Percentiles rank a stretch among this genome's conserved stretches.
These are phyloP conservation scores for Cheilosia vernalis DNA, from an alignment of 2,888 invertebrate species.

Conservation along the genomic window DNA sequence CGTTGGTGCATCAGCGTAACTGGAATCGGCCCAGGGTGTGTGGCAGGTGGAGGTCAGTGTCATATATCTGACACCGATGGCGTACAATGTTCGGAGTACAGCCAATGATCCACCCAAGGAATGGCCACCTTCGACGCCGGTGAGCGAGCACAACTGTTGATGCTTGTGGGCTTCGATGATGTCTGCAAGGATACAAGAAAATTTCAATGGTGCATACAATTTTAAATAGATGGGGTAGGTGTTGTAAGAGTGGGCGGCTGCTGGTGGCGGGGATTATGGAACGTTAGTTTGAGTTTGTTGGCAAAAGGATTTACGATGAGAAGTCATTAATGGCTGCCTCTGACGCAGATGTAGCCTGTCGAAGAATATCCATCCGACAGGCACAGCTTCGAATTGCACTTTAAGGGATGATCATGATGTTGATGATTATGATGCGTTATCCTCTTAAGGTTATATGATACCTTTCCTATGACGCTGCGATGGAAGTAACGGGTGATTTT, in stretches of 20 bases:
- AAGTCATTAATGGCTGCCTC: background rate
- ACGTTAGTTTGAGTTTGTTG: background rate
- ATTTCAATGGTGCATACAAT: conserved; percentile 10
- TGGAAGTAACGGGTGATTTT: too few relatives aligned
- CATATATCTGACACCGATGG: conserved; percentile 90
- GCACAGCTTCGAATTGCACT: background rate
- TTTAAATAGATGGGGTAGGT: background rate
- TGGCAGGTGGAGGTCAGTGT: conserved; percentile 90
- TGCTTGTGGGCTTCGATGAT: conserved; percentile 87
- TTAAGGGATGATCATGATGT: background rate
- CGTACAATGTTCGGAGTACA: conserved; percentile 88
- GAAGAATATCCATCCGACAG: background rate
- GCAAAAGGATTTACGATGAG: background rate
- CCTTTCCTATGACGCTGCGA: background rate
- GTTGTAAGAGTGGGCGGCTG: background rate
- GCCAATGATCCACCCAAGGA: conserved; percentile 89
- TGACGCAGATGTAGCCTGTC: background rate
- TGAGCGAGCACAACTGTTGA: conserved; percentile 88
- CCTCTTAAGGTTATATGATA: background rate
- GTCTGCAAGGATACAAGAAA: conserved; percentile 83
- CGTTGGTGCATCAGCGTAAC: conserved; percentile 86
- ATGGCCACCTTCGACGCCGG: conserved; percentile 91
- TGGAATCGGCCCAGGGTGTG: conserved; percentile 90
- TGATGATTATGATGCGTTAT: background rate
- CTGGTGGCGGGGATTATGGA: background rate